Conservation (phyloP, 2,113 vertebrate genomes). For the Pachycephala philippinensis region DNA sequence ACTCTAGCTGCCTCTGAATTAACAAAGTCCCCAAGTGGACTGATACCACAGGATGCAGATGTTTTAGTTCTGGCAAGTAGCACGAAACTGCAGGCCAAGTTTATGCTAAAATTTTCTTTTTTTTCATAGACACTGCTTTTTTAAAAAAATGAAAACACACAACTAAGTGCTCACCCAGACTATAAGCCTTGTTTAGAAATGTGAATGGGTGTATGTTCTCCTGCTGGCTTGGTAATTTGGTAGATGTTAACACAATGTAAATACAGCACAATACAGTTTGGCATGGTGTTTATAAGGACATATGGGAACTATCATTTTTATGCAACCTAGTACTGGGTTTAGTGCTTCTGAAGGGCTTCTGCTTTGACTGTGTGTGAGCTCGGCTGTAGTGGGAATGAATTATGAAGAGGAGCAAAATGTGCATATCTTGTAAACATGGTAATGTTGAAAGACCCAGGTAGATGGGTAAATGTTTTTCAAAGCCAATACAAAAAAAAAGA, state of each 20-base stretch:
- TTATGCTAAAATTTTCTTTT: not conserved
- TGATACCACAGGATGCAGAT: conserved; percentile 53
- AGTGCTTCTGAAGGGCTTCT: conserved; percentile 46
- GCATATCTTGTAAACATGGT: conserved; percentile 33
- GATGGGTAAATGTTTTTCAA: conserved; percentile 30
- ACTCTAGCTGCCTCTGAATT: conserved; percentile 4
- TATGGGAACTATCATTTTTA: conserved; percentile 44
- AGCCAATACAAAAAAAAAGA: conserved; percentile 9
- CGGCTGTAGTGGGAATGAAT: conserved; percentile 40
- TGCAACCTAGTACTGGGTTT: conserved; percentile 13
- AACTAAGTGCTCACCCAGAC: not conserved
- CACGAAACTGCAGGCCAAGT: conserved; percentile 45
- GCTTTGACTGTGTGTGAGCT: conserved; percentile 38
- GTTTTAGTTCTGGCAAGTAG: conserved; percentile 46
- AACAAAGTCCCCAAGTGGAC: conserved; percentile 28
- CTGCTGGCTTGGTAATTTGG: conserved; percentile 42
- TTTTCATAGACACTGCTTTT: not conserved
- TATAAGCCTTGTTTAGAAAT: conserved; percentile 37
- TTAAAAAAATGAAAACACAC: not conserved
- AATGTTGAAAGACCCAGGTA: conserved; percentile 21
- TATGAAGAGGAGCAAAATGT: conserved; percentile 35
- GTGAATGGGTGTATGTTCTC: conserved; percentile 24
- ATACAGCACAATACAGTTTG: conserved; percentile 43
- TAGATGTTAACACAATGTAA: conserved; percentile 62
- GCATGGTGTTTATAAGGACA: conserved; percentile 30